A percentile compares a stretch with the other conserved stretches of the same genome.
Conservation (phyloP, 2,797 vertebrate species). For the Lepus oiostolus region DNA sequence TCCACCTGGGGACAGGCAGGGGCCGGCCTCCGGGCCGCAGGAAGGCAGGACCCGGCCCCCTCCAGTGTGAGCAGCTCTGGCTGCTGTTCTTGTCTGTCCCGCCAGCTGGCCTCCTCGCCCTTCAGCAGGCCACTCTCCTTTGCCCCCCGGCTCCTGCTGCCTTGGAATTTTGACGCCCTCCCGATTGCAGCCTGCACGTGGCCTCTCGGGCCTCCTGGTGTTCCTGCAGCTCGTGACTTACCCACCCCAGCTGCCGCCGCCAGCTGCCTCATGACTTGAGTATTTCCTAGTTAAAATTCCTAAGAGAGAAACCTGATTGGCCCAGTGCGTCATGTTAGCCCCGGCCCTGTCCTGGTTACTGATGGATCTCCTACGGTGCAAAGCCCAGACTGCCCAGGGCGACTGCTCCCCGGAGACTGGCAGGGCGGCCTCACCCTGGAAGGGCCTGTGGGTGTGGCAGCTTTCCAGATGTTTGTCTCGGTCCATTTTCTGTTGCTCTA, state of each 20-base stretch:
- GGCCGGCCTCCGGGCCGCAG: not conserved
- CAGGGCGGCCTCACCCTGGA: not conserved
- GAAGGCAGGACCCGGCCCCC: not conserved
- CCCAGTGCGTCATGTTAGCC: not conserved
- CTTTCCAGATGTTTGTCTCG: not conserved
- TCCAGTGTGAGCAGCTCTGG: not conserved
- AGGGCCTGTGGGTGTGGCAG: rapidly evolving
- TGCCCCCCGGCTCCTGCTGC: not conserved
- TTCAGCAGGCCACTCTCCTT: not conserved
- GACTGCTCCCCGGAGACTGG: not conserved
- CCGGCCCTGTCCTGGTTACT: not conserved
- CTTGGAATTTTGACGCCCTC: not conserved
- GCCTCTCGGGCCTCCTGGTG: not conserved
- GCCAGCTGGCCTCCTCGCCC: not conserved
- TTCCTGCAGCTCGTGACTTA: conserved; percentile 20
- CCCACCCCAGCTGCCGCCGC: not conserved
- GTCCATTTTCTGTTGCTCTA: not conserved
- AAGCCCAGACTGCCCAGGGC: not conserved
- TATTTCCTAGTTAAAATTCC: conserved; percentile 51
- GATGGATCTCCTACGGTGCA: not conserved
- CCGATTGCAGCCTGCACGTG: not conserved
- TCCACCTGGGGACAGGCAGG: not conserved
- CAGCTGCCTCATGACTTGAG: not conserved
- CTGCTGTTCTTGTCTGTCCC: too few species aligned
- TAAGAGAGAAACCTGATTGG: not conserved